A percentile compares a stretch with the other conserved stretches of the same genome.
These are phyloP conservation scores for Apteryx mantelli DNA, from an alignment of 2,113 vertebrate species.

Conservation along the genomic window DNA sequence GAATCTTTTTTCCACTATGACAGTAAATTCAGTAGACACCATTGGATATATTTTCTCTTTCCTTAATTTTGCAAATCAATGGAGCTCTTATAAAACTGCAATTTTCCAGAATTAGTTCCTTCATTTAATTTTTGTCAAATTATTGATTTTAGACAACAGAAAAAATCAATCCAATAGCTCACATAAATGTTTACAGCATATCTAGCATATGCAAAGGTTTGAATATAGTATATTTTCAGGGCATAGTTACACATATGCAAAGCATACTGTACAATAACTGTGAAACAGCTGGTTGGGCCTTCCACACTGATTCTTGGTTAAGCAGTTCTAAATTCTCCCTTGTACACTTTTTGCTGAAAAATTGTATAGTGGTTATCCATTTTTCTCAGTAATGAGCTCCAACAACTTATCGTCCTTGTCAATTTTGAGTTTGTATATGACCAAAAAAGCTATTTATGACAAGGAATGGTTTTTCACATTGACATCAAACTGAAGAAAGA, in stretches of 20 bases:
- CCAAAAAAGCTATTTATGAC: not conserved
- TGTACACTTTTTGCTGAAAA: not conserved
- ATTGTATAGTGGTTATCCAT: not conserved
- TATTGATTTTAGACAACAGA: not conserved
- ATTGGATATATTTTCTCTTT: not conserved
- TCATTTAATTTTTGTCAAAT: not conserved
- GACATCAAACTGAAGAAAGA: accelerated
- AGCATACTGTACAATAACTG: not conserved
- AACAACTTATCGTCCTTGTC: not conserved
- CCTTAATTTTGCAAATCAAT: not conserved
- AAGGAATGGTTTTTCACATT: not conserved
- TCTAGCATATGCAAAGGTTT: not conserved
- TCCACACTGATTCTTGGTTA: not conserved
- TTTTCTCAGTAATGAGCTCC: not conserved
- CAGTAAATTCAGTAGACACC: not conserved
- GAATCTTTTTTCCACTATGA: not conserved
- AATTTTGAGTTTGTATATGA: not conserved
- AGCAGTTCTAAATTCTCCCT: not conserved
- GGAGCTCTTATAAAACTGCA: not conserved
- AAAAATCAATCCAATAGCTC: accelerated
- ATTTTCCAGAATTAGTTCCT: not conserved
- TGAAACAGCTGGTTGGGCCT: not conserved
- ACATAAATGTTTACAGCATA: not conserved
- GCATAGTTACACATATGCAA: not conserved
- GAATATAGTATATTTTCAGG: not conserved